phyloP scores from a whole-genome alignment of 2,888 invertebrate genomes.

The Fissipunctia ypsillon region DNA sequence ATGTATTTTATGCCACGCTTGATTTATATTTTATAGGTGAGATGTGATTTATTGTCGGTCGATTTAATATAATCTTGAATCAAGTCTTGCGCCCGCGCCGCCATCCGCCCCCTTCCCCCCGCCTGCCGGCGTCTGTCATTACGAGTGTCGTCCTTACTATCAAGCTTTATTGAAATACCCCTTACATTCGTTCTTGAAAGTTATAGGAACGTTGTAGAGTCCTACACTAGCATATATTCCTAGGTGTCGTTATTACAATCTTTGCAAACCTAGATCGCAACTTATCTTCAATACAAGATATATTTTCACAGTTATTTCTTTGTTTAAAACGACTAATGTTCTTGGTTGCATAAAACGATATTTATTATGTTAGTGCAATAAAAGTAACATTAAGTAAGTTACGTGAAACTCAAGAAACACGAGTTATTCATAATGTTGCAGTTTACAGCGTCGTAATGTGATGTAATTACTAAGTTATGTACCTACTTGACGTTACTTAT shows the following conservation, averaged over 20 bases:
- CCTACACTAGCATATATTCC: slow-evolving; percentile 11
- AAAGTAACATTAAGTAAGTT: slow-evolving; percentile 35
- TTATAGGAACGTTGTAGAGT: neutral
- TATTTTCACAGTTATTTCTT: slow-evolving; percentile 8
- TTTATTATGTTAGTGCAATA: slow-evolving; percentile 36
- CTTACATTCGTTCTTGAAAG: slow-evolving; percentile 33
- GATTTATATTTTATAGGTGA: slow-evolving; percentile 90
- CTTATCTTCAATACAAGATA: slow-evolving; percentile 10
- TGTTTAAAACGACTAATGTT: neutral
- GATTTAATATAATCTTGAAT: slow-evolving; percentile 85
- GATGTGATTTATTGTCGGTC: slow-evolving; percentile 86
- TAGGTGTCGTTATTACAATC: neutral
- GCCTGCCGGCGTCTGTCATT: slow-evolving; percentile 61
- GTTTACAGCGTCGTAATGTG: slow-evolving; percentile 23
- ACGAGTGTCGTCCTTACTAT: slow-evolving; percentile 57
- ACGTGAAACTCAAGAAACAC: slow-evolving; percentile 27
- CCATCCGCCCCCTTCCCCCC: slow-evolving; percentile 39
- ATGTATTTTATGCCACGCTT: slow-evolving; percentile 88
- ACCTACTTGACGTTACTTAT: neutral
- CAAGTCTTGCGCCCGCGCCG: slow-evolving; percentile 66
- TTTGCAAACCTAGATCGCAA: slow-evolving; percentile 5
- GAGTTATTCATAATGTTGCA: slow-evolving; percentile 26
- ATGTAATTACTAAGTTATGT: slow-evolving; percentile 42
- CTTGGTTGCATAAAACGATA: slow-evolving; percentile 29
- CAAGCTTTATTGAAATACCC: slow-evolving; percentile 55